Evolutionary conservation across 2,797 vertebrate genomes (phyloP), one percentile per base, ranked within the genome.

Genomic region (Borostomias antarcticus): DNA sequence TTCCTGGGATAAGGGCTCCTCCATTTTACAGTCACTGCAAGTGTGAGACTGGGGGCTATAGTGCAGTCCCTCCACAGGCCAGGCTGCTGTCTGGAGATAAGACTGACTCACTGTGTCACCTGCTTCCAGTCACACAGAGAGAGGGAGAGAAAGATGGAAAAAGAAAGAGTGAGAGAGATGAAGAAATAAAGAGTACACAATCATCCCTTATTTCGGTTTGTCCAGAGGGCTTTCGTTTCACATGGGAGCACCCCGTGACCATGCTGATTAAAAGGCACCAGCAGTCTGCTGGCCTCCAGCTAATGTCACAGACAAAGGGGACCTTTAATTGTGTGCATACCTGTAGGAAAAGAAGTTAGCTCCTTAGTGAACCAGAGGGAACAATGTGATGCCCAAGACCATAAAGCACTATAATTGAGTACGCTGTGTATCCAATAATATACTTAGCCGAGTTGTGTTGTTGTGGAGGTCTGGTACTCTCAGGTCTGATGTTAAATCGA

Each of bases 191-290:
- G 53, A 64, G 33, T n/a, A n/a, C n/a, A n/a, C n/a, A n/a, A n/a
- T n/a, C n/a, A 78, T 76, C 63, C 74, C 69, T 84, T 66, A 58
- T 84, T 86, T 82, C 71, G 80, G 73, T 75, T 76, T 81, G 75
- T 88, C 84, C 80, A 26, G 66, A 57, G 77, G 84, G 69, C 66
- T 77, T 75, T 75, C 74, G 86, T 87, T 84, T 85, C 83, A 89
- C 84, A 79, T 82, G 81, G 81, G 75, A 83, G 86, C 78, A 66
- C 82, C 79, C 78, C 66, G 76, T 58, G 43, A 81, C 59, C 60
- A 69, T 48, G 59, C 78, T 88, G 86, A 91, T 90, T 91, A 87
- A 88, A 88, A 89, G 71, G 80, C 88, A 77, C 58, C 68, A 64
- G 69, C 66, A 69, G 58, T 75, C 76, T 68, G 59, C 72, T 80